Evolutionary conservation across 2,888 invertebrate species (phyloP).

Genomic region (Zelleria hepariella): DNA sequence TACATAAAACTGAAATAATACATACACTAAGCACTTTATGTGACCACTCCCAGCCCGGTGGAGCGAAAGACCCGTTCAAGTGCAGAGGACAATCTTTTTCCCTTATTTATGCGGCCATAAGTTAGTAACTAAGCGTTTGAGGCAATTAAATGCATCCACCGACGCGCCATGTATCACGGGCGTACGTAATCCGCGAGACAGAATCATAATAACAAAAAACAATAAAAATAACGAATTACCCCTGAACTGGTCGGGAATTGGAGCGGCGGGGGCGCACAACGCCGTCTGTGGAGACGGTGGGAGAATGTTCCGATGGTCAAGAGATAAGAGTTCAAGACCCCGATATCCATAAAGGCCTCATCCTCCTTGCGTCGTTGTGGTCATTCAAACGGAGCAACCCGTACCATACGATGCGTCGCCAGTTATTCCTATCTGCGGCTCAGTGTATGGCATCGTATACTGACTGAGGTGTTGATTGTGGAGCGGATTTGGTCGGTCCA

Average conservation of each 20-base stretch:
- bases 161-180: slow-evolving; percentile 52
- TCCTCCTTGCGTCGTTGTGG: too few species aligned
- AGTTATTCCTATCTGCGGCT: too few species aligned
- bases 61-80: neutral
- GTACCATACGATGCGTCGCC: too few species aligned
- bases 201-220: slow-evolving; percentile 72
- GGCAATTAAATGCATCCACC: slow-evolving; percentile 69
- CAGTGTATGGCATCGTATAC: too few species aligned
- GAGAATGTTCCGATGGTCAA: too few species aligned
- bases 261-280: slow-evolving; percentile 31
- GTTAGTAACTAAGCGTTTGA: slow-evolving; percentile 42
- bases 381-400: too few species aligned
- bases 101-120: neutral
- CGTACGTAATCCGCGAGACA: slow-evolving; percentile 59
- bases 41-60: neutral
- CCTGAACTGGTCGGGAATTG: slow-evolving; percentile 58
- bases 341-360: too few species aligned
- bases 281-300: slow-evolving; percentile 25
- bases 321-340: too few species aligned
- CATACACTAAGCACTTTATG: neutral
- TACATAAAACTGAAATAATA: too few species aligned
- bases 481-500: too few species aligned
- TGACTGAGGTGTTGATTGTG: too few species aligned
- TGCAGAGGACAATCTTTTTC: neutral
- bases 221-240: slow-evolving; percentile 72